A percentile compares a stretch with the other conserved stretches of the same genome.
Conservation (phyloP, 2,888 invertebrate genomes). For the Embidobia sp. region DNA sequence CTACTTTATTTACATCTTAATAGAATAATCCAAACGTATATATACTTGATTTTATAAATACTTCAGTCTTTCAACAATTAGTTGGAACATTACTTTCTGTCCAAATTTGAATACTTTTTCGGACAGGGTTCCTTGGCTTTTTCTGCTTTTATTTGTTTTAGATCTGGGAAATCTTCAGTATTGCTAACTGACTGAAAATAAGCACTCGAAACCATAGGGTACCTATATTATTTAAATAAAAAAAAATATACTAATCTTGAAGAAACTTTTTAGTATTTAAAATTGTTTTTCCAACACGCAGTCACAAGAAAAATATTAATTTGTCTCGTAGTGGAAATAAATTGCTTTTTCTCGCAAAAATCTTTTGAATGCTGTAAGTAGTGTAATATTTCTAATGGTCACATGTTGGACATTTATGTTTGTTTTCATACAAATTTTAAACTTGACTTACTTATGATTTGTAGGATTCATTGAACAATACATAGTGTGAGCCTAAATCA, state of each 20-base stretch:
- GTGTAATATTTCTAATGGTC: too few relatives aligned
- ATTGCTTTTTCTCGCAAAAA: too few relatives aligned
- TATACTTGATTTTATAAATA: neutral
- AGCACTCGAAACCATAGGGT: slow-evolving; percentile 18
- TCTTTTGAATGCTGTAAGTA: too few relatives aligned
- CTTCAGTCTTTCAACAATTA: neutral
- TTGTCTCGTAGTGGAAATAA: too few relatives aligned
- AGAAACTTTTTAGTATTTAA: too few relatives aligned
- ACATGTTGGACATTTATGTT: too few relatives aligned
- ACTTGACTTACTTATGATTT: slow-evolving; percentile 39
- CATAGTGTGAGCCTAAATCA: slow-evolving; percentile 16
- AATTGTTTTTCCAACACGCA: too few relatives aligned
- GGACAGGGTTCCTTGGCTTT: neutral
- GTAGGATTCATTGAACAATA: slow-evolving; percentile 11
- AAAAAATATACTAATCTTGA: too few relatives aligned
- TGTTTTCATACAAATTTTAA: too few relatives aligned
- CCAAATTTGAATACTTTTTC: neutral
- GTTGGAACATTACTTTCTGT: neutral
- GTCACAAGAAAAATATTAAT: too few relatives aligned
- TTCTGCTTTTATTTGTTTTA: neutral
- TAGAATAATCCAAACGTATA: too few relatives aligned
- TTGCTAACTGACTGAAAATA: slow-evolving; percentile 18
- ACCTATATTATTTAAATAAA: slow-evolving; percentile 1
- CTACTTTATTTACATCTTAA: slow-evolving; percentile 34
- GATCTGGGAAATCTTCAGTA: neutral